Percentiles rank a stretch among this genome's conserved stretches.
phyloP scores from a whole-genome alignment of 2,888 invertebrate genomes.

The Rhyacophila evoluta region DNA sequence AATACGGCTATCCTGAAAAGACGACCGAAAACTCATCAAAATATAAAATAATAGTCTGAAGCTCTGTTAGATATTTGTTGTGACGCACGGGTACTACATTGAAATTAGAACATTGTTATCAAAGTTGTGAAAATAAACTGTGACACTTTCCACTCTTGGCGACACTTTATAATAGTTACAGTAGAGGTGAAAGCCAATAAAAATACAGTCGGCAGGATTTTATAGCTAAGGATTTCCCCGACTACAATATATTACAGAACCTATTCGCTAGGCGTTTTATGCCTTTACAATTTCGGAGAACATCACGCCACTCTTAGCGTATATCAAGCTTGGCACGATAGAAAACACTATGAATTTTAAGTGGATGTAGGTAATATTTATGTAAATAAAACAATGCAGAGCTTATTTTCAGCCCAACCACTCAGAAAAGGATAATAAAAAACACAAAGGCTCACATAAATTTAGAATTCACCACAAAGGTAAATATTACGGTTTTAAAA shows the following conservation, averaged over 20 bases:
- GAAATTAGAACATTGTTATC: neutral
- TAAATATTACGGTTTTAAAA: conserved; percentile 4
- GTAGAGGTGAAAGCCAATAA: neutral
- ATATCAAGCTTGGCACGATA: conserved; percentile 17
- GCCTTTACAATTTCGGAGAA: conserved; percentile 36
- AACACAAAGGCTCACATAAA: conserved; percentile 22
- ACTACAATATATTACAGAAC: conserved; percentile 27
- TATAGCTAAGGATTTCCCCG: conserved; percentile 11
- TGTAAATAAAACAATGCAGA: conserved; percentile 31
- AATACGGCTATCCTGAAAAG: too few relatives aligned
- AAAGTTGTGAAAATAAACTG: neutral
- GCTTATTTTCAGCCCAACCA: conserved; percentile 19
- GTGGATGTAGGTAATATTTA: conserved; percentile 30
- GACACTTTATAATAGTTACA: neutral
- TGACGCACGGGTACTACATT: too few relatives aligned
- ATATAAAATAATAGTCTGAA: too few relatives aligned
- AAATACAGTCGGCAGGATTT: conserved; percentile 28
- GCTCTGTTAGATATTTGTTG: too few relatives aligned
- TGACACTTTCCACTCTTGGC: neutral
- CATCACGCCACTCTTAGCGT: conserved; percentile 26
- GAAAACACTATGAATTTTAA: conserved; percentile 41
- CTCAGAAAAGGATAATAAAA: conserved; percentile 1
- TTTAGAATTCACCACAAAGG: neutral
- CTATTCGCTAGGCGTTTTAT: conserved; percentile 27
- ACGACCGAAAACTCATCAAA: too few relatives aligned